These are phyloP conservation scores for Lytechinus variegatus DNA, from an alignment of 35 echinoderm and acorn worm species.

Conservation along the genomic window DNA sequence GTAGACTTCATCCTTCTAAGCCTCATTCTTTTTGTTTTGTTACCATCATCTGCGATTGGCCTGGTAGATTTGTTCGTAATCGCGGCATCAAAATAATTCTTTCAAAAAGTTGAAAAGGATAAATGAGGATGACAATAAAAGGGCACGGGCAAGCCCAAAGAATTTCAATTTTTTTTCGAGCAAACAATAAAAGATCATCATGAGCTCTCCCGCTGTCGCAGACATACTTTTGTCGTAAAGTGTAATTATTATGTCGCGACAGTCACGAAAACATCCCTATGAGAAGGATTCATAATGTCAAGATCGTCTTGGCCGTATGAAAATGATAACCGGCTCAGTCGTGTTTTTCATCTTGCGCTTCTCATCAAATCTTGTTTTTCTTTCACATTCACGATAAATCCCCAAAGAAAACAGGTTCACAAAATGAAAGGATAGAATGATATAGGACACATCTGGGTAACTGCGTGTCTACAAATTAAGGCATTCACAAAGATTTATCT, in stretches of 20 bases:
- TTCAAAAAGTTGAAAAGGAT: conserved; percentile 45
- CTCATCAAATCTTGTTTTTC: not conserved
- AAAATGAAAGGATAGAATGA: not conserved
- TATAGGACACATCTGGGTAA: not conserved
- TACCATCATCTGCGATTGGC: conserved; percentile 8
- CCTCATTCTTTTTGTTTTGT: conserved; percentile 34
- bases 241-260: conserved; percentile 45
- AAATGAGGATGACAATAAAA: conserved; percentile 45
- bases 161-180: conserved; percentile 38
- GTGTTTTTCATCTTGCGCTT: not conserved
- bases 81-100: conserved; percentile 44
- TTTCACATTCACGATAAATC: not conserved
- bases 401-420: conserved; percentile 1
- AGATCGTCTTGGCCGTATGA: not conserved
- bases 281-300: conserved; percentile 23
- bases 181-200: conserved; percentile 43
- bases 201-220: not conserved
- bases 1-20: conserved; percentile 25
- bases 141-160: conserved; percentile 34
- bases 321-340: not conserved
- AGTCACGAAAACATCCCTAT: conserved; percentile 32
- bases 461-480: not conserved
- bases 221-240: conserved; percentile 51
- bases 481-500: not conserved
- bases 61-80: conserved; percentile 33